These are phyloP conservation scores for Thinocorus orbignyianus DNA, from an alignment of 2,113 vertebrate species.

Conservation along the genomic window DNA sequence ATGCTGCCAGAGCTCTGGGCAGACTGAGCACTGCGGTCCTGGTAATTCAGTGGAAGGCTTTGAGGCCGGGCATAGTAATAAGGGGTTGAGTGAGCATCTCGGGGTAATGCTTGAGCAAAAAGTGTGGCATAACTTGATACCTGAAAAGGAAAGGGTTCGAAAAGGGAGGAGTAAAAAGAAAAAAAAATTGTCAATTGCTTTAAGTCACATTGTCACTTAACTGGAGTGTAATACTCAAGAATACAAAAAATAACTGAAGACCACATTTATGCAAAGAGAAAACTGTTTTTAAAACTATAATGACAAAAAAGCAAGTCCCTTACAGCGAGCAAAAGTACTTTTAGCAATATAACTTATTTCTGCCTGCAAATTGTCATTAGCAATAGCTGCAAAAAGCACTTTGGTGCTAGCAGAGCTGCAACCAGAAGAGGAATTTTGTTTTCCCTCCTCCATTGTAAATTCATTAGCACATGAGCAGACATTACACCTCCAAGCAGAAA, in stretches of 20 bases:
- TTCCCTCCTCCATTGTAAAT: not conserved
- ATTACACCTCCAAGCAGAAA: not conserved
- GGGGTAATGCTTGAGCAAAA: constrained; percentile 91
- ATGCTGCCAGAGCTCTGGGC: constrained; percentile 81
- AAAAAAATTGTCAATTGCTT: not conserved
- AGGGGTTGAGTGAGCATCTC: constrained; percentile 94
- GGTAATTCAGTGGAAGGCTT: constrained; percentile 88
- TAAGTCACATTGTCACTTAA: not conserved
- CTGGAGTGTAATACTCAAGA: not conserved
- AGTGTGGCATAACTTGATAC: constrained; percentile 86
- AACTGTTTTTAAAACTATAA: not conserved
- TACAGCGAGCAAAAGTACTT: not conserved
- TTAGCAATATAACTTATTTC: not conserved
- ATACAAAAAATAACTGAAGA: not conserved
- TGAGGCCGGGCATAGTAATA: constrained; percentile 94
- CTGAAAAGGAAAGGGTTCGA: constrained; percentile 67
- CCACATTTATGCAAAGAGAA: not conserved
- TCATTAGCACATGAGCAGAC: not conserved
- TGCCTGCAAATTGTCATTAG: not conserved
- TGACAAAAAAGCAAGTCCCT: not conserved
- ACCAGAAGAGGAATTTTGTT: not conserved
- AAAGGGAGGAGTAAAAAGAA: not conserved
- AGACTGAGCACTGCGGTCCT: constrained; percentile 80
- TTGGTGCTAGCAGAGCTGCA: not conserved
- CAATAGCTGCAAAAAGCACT: not conserved